phyloP scores from a whole-genome alignment of 2,797 vertebrate genomes.

The Crenichthys baileyi region DNA sequence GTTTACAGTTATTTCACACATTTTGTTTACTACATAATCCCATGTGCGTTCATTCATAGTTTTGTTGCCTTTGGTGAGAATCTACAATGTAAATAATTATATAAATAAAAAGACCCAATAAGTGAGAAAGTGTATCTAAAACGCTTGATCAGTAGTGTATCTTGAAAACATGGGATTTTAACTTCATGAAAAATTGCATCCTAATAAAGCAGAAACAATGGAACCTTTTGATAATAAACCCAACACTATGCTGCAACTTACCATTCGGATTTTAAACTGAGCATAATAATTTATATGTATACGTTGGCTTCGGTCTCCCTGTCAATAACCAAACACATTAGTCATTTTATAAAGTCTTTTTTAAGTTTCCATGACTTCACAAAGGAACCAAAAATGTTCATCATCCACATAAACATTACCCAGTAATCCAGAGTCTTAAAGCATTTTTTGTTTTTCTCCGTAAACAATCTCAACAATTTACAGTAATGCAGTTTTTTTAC shows the following conservation, averaged over 20 bases:
- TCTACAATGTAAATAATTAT: no score
- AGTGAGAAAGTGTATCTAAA: no score
- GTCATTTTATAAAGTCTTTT: neutral
- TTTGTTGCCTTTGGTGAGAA: no score
- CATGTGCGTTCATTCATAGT: no score
- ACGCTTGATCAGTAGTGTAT: no score
- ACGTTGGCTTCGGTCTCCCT: neutral
- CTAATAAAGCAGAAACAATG: no score
- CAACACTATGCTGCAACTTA: neutral
- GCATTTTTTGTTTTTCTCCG: conserved; percentile 25
- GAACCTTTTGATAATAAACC: no score
- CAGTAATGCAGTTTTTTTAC: conserved; percentile 41
- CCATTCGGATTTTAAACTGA: neutral
- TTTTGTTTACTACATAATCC: no score
- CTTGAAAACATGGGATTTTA: no score
- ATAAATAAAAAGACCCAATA: no score
- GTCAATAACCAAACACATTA: neutral
- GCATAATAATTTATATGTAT: neutral
- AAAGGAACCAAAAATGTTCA: conserved; percentile 12
- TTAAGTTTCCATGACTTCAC: neutral
- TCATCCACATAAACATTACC: conserved; percentile 14
- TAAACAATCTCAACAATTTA: conserved; percentile 55
- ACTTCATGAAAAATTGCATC: no score
- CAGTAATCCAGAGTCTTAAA: conserved; percentile 21
- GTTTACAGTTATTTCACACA: no score